These are phyloP conservation scores for Mimachlamys varia DNA, from an alignment of 2,888 invertebrate genomes.

Conservation along the genomic window DNA sequence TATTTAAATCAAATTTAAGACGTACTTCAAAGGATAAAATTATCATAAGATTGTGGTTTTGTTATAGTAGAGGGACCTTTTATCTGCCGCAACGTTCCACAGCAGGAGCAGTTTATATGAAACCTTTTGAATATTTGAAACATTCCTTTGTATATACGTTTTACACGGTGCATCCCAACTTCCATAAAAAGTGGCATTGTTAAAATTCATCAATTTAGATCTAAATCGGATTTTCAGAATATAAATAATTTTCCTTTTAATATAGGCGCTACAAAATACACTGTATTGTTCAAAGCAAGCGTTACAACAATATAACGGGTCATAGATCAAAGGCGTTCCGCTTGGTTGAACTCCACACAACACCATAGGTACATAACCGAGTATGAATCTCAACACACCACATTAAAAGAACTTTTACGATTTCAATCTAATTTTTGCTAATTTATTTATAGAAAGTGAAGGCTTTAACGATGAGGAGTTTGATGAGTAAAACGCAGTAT, in stretches of 20 bases:
- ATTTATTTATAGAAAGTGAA: constrained; percentile 32
- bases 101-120: not conserved
- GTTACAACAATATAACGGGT: not conserved
- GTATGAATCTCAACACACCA: not conserved
- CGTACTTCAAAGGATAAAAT: not conserved
- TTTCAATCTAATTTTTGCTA: constrained; percentile 32
- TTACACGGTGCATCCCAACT: not conserved
- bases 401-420: constrained; percentile 20
- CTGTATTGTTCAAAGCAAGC: constrained; percentile 7
- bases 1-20: not conserved
- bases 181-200: not conserved
- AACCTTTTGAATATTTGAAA: not conserved
- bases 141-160: not conserved
- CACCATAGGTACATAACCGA: not conserved
- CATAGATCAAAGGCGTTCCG: not conserved
- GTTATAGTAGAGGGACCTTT: not conserved
- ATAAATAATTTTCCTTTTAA: not conserved
- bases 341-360: not conserved
- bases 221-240: not conserved
- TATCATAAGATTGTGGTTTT: constrained; percentile 23
- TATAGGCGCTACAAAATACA: not conserved
- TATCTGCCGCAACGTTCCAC: constrained; percentile 6
- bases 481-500: constrained; percentile 7
- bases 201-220: constrained; percentile 5
- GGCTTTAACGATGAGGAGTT: not conserved